Evolutionary conservation across 2,113 vertebrate genomes (phyloP).

Genomic region (Oceanites oceanicus): DNA sequence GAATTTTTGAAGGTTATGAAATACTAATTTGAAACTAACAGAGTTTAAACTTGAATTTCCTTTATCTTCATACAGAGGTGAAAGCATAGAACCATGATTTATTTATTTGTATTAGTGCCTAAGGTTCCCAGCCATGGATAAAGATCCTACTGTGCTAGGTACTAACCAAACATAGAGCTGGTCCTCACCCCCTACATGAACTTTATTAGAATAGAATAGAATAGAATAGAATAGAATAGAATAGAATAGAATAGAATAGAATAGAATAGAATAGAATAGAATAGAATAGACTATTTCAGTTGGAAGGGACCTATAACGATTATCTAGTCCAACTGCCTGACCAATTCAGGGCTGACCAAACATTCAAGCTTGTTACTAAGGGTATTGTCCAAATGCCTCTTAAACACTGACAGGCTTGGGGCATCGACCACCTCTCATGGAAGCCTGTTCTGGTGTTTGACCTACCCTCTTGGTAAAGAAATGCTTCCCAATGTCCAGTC

Average conservation of each 20-base stretch:
- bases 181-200: not conserved
- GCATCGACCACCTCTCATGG: not conserved
- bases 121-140: not conserved
- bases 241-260: not conserved
- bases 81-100: not conserved
- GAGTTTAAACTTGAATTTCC: not conserved
- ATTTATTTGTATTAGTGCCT: not conserved
- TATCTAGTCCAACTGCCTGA: not conserved
- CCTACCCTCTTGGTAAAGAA: not conserved
- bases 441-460: not conserved
- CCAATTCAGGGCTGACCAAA: not conserved
- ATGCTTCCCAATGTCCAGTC: not conserved
- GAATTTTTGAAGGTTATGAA: not conserved
- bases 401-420: not conserved
- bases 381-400: not conserved
- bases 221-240: too few relatives aligned
- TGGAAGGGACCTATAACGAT: not conserved
- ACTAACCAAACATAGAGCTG: not conserved
- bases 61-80: not conserved
- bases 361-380: not conserved
- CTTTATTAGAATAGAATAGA: not conserved
- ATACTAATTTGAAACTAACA: not conserved
- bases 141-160: not conserved
- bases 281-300: not conserved
- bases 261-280: not conserved